A percentile compares a stretch with the other conserved stretches of the same genome.
These are phyloP conservation scores for Carcharodon carcharias DNA, from an alignment of 2,797 vertebrate species.

Conservation along the genomic window DNA sequence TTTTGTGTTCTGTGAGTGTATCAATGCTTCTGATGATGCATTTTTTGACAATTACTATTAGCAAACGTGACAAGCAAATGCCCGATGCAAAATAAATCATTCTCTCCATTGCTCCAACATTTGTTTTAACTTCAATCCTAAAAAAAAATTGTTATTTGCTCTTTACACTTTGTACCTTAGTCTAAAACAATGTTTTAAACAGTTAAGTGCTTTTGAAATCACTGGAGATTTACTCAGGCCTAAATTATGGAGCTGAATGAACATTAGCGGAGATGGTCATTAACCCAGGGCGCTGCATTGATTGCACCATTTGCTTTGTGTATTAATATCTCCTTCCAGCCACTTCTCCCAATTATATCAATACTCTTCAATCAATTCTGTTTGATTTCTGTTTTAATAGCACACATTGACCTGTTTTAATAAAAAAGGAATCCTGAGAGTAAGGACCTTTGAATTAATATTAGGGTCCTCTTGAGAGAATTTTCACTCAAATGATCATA, in stretches of 20 bases:
- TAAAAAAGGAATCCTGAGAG: background rate
- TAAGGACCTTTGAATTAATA: slow-evolving; percentile 1
- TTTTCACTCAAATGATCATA: background rate
- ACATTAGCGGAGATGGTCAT: background rate
- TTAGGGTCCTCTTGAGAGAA: background rate
- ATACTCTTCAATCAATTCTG: background rate
- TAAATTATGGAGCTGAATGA: background rate
- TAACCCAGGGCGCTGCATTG: background rate
- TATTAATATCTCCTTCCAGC: slow-evolving; percentile 1
- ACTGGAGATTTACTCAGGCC: background rate
- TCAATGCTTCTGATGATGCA: background rate
- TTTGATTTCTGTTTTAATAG: background rate
- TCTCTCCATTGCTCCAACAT: background rate
- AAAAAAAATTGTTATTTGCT: background rate
- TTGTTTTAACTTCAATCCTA: background rate
- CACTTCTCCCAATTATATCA: slow-evolving; percentile 1
- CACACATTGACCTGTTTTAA: background rate
- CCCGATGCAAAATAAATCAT: background rate
- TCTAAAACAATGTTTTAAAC: background rate
- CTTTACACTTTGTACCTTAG: background rate
- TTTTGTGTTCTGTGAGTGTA: background rate
- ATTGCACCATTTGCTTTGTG: slow-evolving; percentile 27
- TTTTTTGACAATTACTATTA: background rate
- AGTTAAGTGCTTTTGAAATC: background rate
- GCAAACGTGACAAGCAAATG: background rate